These are phyloP conservation scores for Papilio aristodemus DNA, from an alignment of 1,140 invertebrate genomes.

Conservation along the genomic window DNA sequence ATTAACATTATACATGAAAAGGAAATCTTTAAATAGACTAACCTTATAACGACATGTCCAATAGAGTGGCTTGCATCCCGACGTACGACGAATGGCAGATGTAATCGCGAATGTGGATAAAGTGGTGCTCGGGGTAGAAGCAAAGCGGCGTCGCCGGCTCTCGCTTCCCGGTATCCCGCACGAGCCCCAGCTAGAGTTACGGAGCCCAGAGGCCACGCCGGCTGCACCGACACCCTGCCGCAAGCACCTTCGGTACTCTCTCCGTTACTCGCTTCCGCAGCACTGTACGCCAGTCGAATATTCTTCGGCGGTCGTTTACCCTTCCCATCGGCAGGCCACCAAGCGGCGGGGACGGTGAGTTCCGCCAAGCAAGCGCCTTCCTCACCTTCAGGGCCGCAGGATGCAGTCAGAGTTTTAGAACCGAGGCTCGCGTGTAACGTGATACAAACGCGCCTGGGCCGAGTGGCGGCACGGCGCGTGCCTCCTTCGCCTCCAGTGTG, in stretches of 20 bases:
- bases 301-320: constrained; percentile 83
- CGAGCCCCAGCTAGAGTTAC: constrained; percentile 88
- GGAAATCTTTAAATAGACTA: constrained; percentile 53
- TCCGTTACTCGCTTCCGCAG: constrained; percentile 87
- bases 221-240: constrained; percentile 84
- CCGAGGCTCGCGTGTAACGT: constrained; percentile 86
- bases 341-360: constrained; percentile 87
- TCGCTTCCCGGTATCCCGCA: constrained; percentile 90
- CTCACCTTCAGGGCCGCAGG: constrained; percentile 92
- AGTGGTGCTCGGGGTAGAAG: constrained; percentile 92
- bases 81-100: constrained; percentile 92
- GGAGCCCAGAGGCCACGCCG: constrained; percentile 85
- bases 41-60: constrained; percentile 91
- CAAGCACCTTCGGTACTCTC: constrained; percentile 86
- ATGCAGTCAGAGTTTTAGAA: constrained; percentile 84
- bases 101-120: constrained; percentile 92
- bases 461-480: constrained; percentile 72
- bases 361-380: constrained; percentile 94
- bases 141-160: constrained; percentile 89
- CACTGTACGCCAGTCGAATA: constrained; percentile 90
- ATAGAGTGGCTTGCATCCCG: constrained; percentile 83
- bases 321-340: constrained; percentile 90
- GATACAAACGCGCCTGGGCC: constrained; percentile 85
- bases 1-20: background rate
- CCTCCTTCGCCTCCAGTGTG: constrained; percentile 91